Evolutionary conservation across 2,797 vertebrate species (phyloP), one percentile per base, ranked within the genome.

Genomic region (Hirundo rustica): DNA sequence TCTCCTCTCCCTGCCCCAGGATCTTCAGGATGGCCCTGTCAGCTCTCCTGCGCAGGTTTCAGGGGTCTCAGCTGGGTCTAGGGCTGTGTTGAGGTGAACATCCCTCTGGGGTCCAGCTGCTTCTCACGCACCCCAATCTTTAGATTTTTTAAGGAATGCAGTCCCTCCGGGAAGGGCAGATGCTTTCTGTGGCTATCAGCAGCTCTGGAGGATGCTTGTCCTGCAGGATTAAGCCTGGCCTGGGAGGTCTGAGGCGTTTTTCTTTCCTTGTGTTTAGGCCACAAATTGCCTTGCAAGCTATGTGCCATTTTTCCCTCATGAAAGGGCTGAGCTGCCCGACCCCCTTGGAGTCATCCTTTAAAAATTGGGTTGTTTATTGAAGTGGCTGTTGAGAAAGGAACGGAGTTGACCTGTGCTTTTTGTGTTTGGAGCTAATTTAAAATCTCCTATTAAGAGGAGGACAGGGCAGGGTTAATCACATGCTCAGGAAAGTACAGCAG

Each of bases 81-180:
- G 36, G 12, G 17, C 26, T 61, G 26, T 40, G 36, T 26, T 29
- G 58, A 61, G 36, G 36, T 40, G 58, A 40, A 16, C 32, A 22
- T 11, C 45, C 50, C 5, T 1, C 10, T 18, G 34, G 13, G 34
- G 7, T 11, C 76, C 55, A 40, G 29, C 9, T 62, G 38, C 4
- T 14, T 20, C 26, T 20, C 3, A 0, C 6, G 8, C 14, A 34
- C 20, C 25, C 6, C 22, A 26, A 0, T 8, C 34, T 44, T n/a
- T 4, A 10, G 4, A 4, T 42, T 77, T 81, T 76, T 44, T 26
- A 48, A 75, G 38, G 29, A 15, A 17, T 7, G 68, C 23, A 4
- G 34, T 8, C 10, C 29, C 71, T 30, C 19, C 7, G 16, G 4
- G 21, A 38, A 57, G 16, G 51, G 26, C 7, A 17, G 58, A 20